Base-by-base conservation (phyloP, 2,888 invertebrate species). In the Archips xylosteana region DNA sequence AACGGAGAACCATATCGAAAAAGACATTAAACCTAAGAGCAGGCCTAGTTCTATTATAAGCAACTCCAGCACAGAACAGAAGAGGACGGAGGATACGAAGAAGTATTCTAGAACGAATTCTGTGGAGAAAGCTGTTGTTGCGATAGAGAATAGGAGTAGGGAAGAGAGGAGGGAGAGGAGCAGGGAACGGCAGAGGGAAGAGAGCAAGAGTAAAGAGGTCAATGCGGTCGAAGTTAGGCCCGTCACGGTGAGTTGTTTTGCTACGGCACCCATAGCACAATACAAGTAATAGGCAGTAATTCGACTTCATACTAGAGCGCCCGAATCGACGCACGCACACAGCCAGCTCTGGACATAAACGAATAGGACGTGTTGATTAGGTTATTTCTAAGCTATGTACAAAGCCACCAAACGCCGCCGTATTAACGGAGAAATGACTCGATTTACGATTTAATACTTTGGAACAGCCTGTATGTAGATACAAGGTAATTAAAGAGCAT, bases 181-280 rank as follows among this genome's bases (percentile, higher is more conserved):
- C 63, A 82, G 81, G 75, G 81, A 82, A 68, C 82, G 80, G 47
- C 83, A 78, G 71, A 82, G 71, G 51, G 75, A 72, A 12, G 85
- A 85, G 62, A 82, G 75, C 51, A 77, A 68, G 69, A 69, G 69
- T 64, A 76, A 73, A 75, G 75, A 78, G 12, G 73, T 74, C 76
- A 92, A 86, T 76, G 82, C 86, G 12, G 87, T 92, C 0, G 91
- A 90, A 78, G 89, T 91, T 8, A 88, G 89, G 80, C 89, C 94
- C 64, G 85, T 89, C 70, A 86, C 89, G 81, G 93, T 94, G 75
- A 91, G 91, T 82, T 49, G 12, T 3, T 49, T 13, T n/a, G 12
- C n/a, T 49, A 2, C 3, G 39, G 5, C 39, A 39, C 39, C 39
- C 39, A 6, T 39, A 39, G 39, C 45, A n/a, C n/a, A n/a, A n/a